Percentiles rank a stretch among this genome's conserved stretches.
phyloP scores from a whole-genome alignment of 2,888 invertebrate genomes.

The Scaptomyza caliginosa region DNA sequence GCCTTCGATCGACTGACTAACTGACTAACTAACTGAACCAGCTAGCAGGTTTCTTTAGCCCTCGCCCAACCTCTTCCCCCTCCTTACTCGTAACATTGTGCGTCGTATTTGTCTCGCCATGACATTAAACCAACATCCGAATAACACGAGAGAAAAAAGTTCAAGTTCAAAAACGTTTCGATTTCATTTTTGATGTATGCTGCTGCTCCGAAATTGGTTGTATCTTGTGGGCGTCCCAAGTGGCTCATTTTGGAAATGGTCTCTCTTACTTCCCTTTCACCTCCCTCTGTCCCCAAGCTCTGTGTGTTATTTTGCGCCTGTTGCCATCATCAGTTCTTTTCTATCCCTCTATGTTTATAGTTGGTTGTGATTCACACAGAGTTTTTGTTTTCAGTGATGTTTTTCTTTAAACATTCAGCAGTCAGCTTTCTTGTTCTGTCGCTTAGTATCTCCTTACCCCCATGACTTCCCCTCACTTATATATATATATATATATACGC shows the following conservation, averaged over 20 bases:
- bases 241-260: constrained; percentile 39
- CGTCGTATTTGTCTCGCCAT: too few species aligned
- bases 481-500: too few species aligned
- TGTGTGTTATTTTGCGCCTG: neutral
- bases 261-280: neutral
- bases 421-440: constrained; percentile 9
- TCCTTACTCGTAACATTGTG: too few species aligned
- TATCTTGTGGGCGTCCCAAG: constrained; percentile 49
- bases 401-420: constrained; percentile 1
- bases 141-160: constrained; percentile 38
- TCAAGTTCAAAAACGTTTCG: constrained; percentile 69
- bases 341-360: neutral
- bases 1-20: constrained; percentile 21
- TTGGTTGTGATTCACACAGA: constrained; percentile 18
- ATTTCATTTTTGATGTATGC: constrained; percentile 33
- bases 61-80: neutral
- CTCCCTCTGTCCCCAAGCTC: neutral
- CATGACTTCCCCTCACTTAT: neutral
- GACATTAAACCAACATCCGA: neutral
- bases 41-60: constrained; percentile 34
- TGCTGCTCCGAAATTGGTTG: constrained; percentile 7
- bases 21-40: constrained; percentile 25
- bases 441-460: neutral
- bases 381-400: constrained; percentile 21
- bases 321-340: neutral